A percentile compares a stretch with the other conserved stretches of the same genome.
These are phyloP conservation scores for Australoheros facetus DNA, from an alignment of 2,797 vertebrate genomes.

Conservation along the genomic window DNA sequence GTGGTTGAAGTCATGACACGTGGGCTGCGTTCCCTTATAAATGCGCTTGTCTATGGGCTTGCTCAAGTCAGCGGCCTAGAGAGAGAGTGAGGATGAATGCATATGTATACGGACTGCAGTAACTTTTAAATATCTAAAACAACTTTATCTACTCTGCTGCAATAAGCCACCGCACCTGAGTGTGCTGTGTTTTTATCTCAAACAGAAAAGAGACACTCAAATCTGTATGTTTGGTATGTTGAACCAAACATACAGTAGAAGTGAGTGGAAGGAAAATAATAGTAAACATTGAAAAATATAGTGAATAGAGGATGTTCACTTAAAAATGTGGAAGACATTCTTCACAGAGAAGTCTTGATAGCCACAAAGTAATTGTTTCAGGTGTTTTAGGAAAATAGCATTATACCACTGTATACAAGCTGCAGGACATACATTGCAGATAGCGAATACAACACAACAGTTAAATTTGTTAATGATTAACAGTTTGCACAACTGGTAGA, in stretches of 20 bases:
- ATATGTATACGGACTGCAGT: not conserved
- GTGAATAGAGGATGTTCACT: not conserved
- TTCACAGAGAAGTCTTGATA: not conserved
- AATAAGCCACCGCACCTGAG: not conserved
- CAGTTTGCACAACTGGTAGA: slow-evolving; percentile 20
- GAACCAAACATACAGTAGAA: not conserved
- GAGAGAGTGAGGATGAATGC: not conserved
- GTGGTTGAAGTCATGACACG: slow-evolving; percentile 99
- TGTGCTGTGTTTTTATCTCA: not conserved
- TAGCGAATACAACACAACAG: slow-evolving; percentile 20
- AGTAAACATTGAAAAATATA: not conserved
- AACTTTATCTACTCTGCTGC: not conserved
- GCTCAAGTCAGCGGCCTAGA: slow-evolving; percentile 94
- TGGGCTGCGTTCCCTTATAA: slow-evolving; percentile 99
- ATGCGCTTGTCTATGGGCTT: slow-evolving; percentile 99
- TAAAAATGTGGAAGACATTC: not conserved
- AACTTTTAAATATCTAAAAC: slow-evolving; percentile 6
- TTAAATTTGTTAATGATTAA: slow-evolving; percentile 52
- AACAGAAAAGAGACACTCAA: not conserved
- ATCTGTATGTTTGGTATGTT: not conserved
- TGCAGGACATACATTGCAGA: slow-evolving; percentile 7
- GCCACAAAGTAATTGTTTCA: not conserved
- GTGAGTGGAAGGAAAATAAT: not conserved
- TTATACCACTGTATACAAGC: slow-evolving; percentile 3
- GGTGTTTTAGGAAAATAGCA: not conserved